These are phyloP conservation scores for Campylorhamphus procurvoides DNA, from an alignment of 2,113 vertebrate genomes.

Conservation along the genomic window DNA sequence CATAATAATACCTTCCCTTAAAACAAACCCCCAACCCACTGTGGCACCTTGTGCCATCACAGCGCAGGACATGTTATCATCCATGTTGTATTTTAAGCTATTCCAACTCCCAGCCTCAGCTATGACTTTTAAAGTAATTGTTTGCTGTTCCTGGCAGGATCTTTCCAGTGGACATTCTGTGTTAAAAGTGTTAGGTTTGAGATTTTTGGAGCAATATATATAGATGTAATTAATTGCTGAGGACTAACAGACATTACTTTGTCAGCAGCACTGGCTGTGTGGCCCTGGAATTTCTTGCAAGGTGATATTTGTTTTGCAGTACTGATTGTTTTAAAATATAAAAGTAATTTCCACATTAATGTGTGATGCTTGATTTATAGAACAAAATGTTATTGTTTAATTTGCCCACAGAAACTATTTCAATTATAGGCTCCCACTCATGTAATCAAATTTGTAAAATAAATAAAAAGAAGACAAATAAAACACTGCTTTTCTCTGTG, in stretches of 20 bases:
- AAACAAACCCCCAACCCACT: background rate
- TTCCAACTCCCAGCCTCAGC: background rate
- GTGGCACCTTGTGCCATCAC: background rate
- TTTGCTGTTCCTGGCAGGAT: background rate
- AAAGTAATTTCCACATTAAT: background rate
- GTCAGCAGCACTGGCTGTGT: background rate
- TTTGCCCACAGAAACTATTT: background rate
- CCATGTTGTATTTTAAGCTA: background rate
- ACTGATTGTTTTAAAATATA: background rate
- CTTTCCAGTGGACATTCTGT: background rate
- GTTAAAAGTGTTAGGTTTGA: background rate
- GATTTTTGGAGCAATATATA: background rate
- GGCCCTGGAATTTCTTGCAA: background rate
- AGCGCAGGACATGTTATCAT: background rate
- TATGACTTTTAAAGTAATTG: background rate
- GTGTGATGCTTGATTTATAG: background rate
- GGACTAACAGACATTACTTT: background rate
- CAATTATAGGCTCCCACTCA: background rate
- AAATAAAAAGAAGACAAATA: background rate
- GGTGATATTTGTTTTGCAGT: background rate
- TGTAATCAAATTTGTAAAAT: slow-evolving; percentile 21
- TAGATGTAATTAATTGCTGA: background rate
- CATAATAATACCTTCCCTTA: background rate
- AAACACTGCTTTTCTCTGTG: fast-evolving
- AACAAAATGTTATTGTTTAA: background rate